Conservation (phyloP, 2,888 invertebrate genomes). For the Mimas tiliae region DNA sequence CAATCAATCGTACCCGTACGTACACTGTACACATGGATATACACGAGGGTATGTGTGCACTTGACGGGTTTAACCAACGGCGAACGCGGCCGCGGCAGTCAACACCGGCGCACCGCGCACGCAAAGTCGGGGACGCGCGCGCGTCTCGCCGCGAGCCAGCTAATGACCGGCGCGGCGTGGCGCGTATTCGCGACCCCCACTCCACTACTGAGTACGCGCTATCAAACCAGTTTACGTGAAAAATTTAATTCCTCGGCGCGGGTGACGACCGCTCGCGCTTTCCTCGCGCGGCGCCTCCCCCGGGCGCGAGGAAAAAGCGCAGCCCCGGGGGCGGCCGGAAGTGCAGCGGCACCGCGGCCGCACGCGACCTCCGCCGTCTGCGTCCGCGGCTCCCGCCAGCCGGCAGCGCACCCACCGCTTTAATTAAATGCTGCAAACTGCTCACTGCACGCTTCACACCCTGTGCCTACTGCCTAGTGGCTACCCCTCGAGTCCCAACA, state of each 20-base stretch:
- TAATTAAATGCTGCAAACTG: constrained; percentile 74
- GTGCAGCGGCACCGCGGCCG: constrained; percentile 66
- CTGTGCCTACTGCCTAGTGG: constrained; percentile 26
- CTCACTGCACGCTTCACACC: not conserved
- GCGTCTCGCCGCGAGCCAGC: constrained; percentile 73
- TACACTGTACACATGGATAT: constrained; percentile 34
- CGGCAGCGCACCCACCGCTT: constrained; percentile 75
- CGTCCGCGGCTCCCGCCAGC: not conserved
- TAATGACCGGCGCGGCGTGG: constrained; percentile 80
- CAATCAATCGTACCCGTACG: constrained; percentile 49
- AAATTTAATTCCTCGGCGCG: constrained; percentile 79
- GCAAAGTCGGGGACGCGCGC: constrained; percentile 69
- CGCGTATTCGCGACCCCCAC: constrained; percentile 82
- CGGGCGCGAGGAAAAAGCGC: constrained; percentile 75
- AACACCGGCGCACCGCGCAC: constrained; percentile 54
- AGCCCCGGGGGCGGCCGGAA: constrained; percentile 78
- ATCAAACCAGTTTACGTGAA: constrained; percentile 85
- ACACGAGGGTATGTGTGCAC: constrained; percentile 30
- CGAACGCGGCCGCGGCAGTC: constrained; percentile 35
- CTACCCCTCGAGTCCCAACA: constrained; percentile 27
- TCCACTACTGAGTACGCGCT: constrained; percentile 76
- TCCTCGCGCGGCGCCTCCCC: constrained; percentile 69
- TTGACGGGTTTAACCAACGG: constrained; percentile 32
- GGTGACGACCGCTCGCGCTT: constrained; percentile 81
- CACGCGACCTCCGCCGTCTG: constrained; percentile 69